Evolutionary conservation across 2,113 vertebrate genomes (phyloP), one percentile per base, ranked within the genome.

Genomic region (Eretmodus cyanostictus): DNA sequence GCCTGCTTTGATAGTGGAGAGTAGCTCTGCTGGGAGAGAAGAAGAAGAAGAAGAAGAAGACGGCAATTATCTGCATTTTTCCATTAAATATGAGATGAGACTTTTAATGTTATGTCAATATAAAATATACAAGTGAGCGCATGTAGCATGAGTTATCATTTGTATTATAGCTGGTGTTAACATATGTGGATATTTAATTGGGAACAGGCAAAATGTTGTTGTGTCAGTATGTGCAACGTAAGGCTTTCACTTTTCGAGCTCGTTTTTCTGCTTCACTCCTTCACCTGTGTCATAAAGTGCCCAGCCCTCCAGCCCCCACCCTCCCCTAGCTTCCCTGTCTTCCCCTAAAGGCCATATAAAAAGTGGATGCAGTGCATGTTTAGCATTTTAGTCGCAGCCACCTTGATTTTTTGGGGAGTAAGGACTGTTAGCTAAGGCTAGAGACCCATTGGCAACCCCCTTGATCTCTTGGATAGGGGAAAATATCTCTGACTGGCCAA

Each of bases 51-150:
- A 79, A 73, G 36, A 81, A 73, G 42, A 76, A 76, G 85, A 85
- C 42, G 83, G 63, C 83, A 85, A 84, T 91, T 82, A 89, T 68
- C 80, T 9, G 13, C 49, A 83, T 83, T 82, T 82, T 80, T 79
- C 57, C 57, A 87, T 87, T 86, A 38, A 86, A 89, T 89, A 86
- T 85, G 80, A 31, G 61, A 81, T 22, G 34, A 81, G 17, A 68
- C 54, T 87, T 82, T 82, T 47, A 36, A 47, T 85, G 59, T 80
- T 81, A 27, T 57, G 27, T 51, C 27, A 78, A 8, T 51, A 27
- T 78, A 51, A 51, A 49, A 83, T 83, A 29, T 71, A 47, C 22
- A 61, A 27, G 53, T 6, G 29, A 82, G 27, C 24, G 17, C 61
- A 36, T 55, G 80, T 22, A 55, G 68, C 6, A 31, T 55, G 22